Percentiles rank a stretch among this genome's conserved stretches.
These are phyloP conservation scores for Cheirogaleus major DNA, from an alignment of 2,797 vertebrate species.

Conservation along the genomic window DNA sequence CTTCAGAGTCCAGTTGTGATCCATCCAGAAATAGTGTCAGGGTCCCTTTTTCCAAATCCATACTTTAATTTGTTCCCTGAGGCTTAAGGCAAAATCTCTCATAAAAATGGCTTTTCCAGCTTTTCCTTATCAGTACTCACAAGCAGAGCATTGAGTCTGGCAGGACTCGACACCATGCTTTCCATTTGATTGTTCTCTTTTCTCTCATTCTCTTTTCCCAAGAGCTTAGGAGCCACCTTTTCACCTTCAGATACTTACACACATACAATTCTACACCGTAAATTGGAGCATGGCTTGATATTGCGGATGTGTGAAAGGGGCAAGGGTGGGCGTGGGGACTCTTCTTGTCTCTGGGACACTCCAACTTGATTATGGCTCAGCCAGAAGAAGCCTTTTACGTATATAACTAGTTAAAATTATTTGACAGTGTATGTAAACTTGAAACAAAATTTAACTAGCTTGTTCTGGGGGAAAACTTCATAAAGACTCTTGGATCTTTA, in stretches of 20 bases:
- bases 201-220: background rate
- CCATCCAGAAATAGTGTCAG: background rate
- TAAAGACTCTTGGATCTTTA: background rate
- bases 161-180: background rate
- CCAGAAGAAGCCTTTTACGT: background rate
- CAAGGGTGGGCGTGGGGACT: too few species aligned
- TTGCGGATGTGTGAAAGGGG: background rate
- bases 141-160: rapidly evolving
- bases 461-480: background rate
- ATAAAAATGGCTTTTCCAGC: background rate
- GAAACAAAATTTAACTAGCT: background rate
- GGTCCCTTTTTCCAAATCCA: background rate
- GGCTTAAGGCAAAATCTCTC: background rate
- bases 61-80: background rate
- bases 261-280: background rate
- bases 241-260: background rate
- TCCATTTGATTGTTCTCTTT: background rate
- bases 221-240: background rate
- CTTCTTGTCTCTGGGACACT: background rate
- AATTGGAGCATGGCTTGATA: background rate
- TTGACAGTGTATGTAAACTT: background rate
- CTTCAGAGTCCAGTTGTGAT: background rate
- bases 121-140: background rate
- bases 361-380: background rate
- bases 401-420: background rate